Conservation (phyloP, 2,113 vertebrate genomes). For the Macheiramphus alcinus region DNA sequence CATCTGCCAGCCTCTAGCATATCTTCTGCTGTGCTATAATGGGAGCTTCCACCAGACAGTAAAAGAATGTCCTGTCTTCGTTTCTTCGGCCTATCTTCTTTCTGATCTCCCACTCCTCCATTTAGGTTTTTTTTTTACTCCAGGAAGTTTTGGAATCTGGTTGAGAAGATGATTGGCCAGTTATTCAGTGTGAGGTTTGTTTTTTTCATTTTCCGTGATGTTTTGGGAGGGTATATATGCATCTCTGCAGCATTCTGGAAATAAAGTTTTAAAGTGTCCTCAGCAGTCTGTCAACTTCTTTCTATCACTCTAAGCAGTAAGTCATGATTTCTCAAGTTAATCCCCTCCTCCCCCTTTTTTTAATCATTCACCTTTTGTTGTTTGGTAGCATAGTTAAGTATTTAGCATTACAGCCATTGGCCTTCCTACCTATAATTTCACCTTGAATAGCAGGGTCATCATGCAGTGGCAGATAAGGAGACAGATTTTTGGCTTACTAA, state of each 20-base stretch:
- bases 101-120: background rate
- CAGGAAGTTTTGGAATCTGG: background rate
- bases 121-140: background rate
- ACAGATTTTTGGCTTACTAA: background rate
- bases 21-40: background rate
- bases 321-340: background rate
- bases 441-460: background rate
- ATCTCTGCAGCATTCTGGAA: background rate
- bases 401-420: background rate
- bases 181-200: background rate
- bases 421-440: background rate
- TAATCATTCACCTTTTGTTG: background rate
- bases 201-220: background rate
- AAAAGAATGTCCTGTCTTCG: background rate
- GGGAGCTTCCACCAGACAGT: background rate
- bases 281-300: background rate
- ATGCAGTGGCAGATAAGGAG: background rate
- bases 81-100: background rate
- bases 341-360: accelerated
- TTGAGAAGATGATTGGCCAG: background rate
- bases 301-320: background rate
- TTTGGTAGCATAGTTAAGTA: background rate
- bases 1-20: background rate
- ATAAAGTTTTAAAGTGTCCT: background rate
- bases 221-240: background rate